Base-by-base conservation (phyloP, 2,113 vertebrate species). In the Phrynocephalus versicolor region DNA sequence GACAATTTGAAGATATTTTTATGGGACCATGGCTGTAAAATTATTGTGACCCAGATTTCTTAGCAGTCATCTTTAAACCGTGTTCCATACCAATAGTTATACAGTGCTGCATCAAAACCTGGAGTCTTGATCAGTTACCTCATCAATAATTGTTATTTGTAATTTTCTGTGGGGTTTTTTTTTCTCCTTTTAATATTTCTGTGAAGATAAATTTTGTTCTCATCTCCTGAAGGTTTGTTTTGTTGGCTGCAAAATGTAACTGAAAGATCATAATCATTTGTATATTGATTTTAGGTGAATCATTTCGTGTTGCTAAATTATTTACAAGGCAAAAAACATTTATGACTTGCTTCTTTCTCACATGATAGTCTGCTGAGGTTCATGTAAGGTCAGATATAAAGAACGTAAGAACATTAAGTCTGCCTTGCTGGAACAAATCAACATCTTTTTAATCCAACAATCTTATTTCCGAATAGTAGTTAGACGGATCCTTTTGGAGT, bases 11-110 rank as follows among this genome's bases (percentile, higher is more conserved):
- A 91, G 89, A 91, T 35, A 73, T 89, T 88, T n/a, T 91, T 94
- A 94, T 86, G 88, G 85, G 69, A 58, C 70, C 16, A 6, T 23
- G 35, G 88, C 82, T 88, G 83, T 82, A 92, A 95, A 94, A 92
- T 87, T 69, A 88, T 89, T 94, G 92, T 0, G 27, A 39, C 89
- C 88, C 90, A 82, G n/a, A 64, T 33, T 91, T 83, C 76, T 85
- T 70, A 89, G 89, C 77, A 81, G 82, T 88, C 87, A 92, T 95
- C 87, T 90, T 91, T 81, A 93, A 95, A 95, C 91, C 87, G 91
- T 2, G 83, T 67, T 85, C 85, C 90, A 82, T 84, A 93, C 90
- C 81, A 77, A 35, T 67, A 87, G 65, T 85, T 86, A 86, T 88
- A 85, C 83, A 91, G 57, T 57, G n/a, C 3, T 9, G 19, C 16